These are phyloP conservation scores for Schrankia costaestrigalis DNA, from an alignment of 2,888 invertebrate species.

Conservation along the genomic window DNA sequence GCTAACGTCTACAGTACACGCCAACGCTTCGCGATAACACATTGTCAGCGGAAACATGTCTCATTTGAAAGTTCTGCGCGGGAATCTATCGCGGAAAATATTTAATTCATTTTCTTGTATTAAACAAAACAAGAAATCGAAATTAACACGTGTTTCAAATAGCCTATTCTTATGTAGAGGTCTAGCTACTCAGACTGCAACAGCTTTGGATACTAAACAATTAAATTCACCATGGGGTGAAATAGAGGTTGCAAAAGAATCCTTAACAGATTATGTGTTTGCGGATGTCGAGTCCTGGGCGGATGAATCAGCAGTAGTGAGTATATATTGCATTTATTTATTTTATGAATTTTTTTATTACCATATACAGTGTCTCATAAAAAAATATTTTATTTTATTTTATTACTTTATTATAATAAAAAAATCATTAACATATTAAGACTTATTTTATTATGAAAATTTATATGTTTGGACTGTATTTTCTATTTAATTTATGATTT, in stretches of 20 bases:
- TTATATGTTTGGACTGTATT: no score
- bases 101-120: slow-evolving; percentile 40
- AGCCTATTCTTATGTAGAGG: slow-evolving; percentile 42
- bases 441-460: no score
- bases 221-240: slow-evolving; percentile 73
- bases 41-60: slow-evolving; percentile 58
- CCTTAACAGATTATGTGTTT: slow-evolving; percentile 82
- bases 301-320: slow-evolving; percentile 83
- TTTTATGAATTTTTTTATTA: no score
- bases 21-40: slow-evolving; percentile 53
- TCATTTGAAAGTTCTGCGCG: slow-evolving; percentile 72
- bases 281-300: slow-evolving; percentile 77
- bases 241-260: slow-evolving; percentile 76
- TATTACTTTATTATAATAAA: no score
- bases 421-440: no score
- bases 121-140: slow-evolving; percentile 47
- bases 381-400: no score
- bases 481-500: no score
- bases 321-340: slow-evolving; percentile 39
- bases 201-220: slow-evolving; percentile 52
- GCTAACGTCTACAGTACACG: slow-evolving; percentile 54
- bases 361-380: no score
- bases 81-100: slow-evolving; percentile 63
- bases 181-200: slow-evolving; percentile 57
- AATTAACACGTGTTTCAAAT: slow-evolving; percentile 28